phyloP scores from a whole-genome alignment of 2,113 vertebrate genomes.

The Procavia capensis region DNA sequence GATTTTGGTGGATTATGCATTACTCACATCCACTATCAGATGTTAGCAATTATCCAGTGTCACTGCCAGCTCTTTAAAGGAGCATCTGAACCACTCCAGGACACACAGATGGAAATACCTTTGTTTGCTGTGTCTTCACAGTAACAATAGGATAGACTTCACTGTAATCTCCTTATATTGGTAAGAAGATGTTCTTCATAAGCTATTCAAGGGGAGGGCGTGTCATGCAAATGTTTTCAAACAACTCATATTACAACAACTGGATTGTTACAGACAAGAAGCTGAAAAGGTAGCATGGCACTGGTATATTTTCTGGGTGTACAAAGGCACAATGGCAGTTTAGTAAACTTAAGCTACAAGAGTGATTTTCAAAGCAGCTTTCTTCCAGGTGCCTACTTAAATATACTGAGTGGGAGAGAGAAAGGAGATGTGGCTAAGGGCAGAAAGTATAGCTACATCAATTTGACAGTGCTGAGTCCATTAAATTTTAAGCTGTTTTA shows the following conservation, averaged over 20 bases:
- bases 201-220: not conserved
- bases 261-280: not conserved
- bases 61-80: not conserved
- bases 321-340: not conserved
- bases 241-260: not conserved
- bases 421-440: not conserved
- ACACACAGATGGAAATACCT: not conserved
- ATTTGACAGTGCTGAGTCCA: not conserved
- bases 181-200: not conserved
- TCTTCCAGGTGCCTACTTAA: not conserved
- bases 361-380: slow-evolving; percentile 1
- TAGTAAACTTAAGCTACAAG: not conserved
- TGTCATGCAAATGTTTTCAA: not conserved
- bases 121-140: not conserved
- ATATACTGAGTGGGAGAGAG: not conserved
- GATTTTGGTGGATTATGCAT: not conserved
- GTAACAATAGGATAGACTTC: not conserved
- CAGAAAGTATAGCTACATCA: not conserved
- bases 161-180: not conserved
- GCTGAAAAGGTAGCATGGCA: not conserved
- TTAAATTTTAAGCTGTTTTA: not conserved
- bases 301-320: not conserved
- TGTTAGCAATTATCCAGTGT: slow-evolving; percentile 1
- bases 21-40: not conserved
- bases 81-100: not conserved